Conservation (phyloP, 64 coral and sea anemone genomes). For the Montipora foliosa region DNA sequence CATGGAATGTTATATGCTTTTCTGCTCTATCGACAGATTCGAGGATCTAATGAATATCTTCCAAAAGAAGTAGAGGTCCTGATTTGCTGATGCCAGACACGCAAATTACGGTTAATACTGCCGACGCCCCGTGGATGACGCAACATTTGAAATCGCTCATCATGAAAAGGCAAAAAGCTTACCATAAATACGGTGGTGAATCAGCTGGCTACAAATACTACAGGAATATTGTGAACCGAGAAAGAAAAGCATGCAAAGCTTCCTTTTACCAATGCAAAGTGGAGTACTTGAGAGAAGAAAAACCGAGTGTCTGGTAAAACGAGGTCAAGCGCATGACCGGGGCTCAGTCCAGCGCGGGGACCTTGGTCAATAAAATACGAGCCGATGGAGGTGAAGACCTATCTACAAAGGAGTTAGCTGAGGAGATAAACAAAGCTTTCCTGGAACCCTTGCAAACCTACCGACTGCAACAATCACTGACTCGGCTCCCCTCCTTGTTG, state of each 20-base stretch:
- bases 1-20: slow-evolving; percentile 42
- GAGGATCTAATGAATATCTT: slow-evolving; percentile 46
- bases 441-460: too few relatives aligned
- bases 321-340: slow-evolving; percentile 1
- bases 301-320: not conserved
- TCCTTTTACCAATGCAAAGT: not conserved
- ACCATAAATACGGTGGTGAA: not conserved
- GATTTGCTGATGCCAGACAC: too few relatives aligned
- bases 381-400: not conserved
- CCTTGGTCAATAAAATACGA: not conserved
- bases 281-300: not conserved
- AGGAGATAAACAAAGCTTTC: too few relatives aligned
- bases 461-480: too few relatives aligned
- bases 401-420: not conserved
- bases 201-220: slow-evolving; percentile 5
- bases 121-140: slow-evolving; percentile 58
- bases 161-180: slow-evolving; percentile 66
- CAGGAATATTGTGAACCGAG: slow-evolving; percentile 8
- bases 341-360: not conserved
- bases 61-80: not conserved
- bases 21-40: slow-evolving; percentile 23
- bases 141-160: slow-evolving; percentile 1
- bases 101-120: slow-evolving; percentile 16
- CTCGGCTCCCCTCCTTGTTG: too few relatives aligned
- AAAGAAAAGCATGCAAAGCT: slow-evolving; percentile 7